A percentile compares a stretch with the other conserved stretches of the same genome.
Conservation (phyloP, 2,888 invertebrate genomes). For the Hylaea fasciaria region DNA sequence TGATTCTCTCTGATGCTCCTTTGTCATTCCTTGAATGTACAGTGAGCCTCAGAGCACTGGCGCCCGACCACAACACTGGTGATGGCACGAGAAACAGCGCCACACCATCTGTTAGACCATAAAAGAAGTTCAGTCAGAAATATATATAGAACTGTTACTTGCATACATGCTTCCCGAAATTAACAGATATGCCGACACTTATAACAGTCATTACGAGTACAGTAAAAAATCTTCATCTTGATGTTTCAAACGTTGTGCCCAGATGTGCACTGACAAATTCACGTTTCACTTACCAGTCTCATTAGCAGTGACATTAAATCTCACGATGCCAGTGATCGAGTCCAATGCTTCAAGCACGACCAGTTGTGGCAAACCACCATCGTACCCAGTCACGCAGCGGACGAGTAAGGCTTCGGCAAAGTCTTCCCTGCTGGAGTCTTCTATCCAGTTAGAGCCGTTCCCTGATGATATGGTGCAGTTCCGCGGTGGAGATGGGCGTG, state of each 20-base stretch:
- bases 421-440: conserved; percentile 68
- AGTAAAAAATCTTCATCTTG: too few species aligned
- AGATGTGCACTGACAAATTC: too few species aligned
- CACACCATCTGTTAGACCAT: conserved; percentile 65
- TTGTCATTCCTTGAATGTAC: conserved; percentile 91
- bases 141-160: too few species aligned
- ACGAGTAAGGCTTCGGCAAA: conserved; percentile 86
- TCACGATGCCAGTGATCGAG: conserved; percentile 86
- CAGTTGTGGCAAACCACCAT: conserved; percentile 94
- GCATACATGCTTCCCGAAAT: too few species aligned
- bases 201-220: too few species aligned
- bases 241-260: too few species aligned
- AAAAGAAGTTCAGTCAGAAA: conserved; percentile 3
- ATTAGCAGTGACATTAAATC: conserved; percentile 89
- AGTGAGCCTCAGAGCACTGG: conserved; percentile 65
- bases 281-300: conserved; percentile 77
- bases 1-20: conserved; percentile 91
- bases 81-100: conserved; percentile 83
- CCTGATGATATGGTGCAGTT: conserved; percentile 92
- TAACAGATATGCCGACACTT: too few species aligned
- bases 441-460: conserved; percentile 81
- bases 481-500: conserved; percentile 91
- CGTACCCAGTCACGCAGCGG: conserved; percentile 94
- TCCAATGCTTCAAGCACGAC: conserved; percentile 94
- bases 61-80: conserved; percentile 85